Conservation (phyloP, 1,140 invertebrate genomes). For the Diorhabda elongata region DNA sequence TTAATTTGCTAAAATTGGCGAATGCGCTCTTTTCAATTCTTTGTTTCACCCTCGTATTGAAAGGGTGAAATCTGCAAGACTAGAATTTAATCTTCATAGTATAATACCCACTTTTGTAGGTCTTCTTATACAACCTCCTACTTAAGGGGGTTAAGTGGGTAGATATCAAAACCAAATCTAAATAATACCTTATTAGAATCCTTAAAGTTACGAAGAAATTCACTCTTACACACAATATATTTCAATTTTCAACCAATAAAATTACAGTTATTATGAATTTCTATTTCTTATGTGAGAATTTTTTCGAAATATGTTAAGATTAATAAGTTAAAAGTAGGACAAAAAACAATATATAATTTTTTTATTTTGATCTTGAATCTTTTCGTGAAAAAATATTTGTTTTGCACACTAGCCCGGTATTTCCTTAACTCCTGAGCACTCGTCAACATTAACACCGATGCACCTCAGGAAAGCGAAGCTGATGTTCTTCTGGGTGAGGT, state of each 20-base stretch:
- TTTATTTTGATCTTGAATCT: too few species aligned
- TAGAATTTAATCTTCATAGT: too few species aligned
- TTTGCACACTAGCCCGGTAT: constrained; percentile 41
- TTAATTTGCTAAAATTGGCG: too few species aligned
- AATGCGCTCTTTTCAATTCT: too few species aligned
- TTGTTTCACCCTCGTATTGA: too few species aligned
- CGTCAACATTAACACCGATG: constrained; percentile 96
- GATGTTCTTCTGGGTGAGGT: constrained; percentile 99
- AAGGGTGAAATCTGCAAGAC: too few species aligned
- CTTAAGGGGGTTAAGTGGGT: constrained; percentile 33
- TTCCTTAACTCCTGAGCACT: constrained; percentile 80
- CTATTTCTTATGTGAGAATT: too few species aligned
- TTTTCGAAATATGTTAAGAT: too few species aligned
- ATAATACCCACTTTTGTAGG: constrained; percentile 21
- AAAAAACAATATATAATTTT: too few species aligned
- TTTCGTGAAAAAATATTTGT: constrained; percentile 24
- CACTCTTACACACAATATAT: too few species aligned
- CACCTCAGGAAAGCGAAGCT: constrained; percentile 99
- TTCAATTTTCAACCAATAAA: too few species aligned
- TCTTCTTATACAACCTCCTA: constrained; percentile 34
- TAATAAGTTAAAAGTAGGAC: too few species aligned
- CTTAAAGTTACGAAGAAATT: constrained; percentile 20
- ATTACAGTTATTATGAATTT: background rate
- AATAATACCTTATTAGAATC: constrained; percentile 35
- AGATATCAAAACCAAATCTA: constrained; percentile 32